Base-by-base conservation (phyloP, 2,888 invertebrate genomes). In the Formica aserva region DNA sequence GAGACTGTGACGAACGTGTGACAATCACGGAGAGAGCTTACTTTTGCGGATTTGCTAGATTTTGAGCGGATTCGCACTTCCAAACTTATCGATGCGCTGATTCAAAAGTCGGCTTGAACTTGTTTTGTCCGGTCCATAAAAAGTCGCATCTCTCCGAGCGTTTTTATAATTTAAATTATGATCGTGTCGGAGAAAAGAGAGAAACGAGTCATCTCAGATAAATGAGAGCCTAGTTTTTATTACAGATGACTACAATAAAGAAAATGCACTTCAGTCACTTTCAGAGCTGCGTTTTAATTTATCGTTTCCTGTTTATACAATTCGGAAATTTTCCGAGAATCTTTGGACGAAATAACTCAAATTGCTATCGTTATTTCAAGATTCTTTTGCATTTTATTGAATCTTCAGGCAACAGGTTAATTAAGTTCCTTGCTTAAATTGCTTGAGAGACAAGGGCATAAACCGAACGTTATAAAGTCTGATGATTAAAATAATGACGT, bases 401-500 rank as follows among this genome's bases (percentile, higher is more conserved):
- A 22, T 15, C 11, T 41, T 66, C 26, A 8, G 29, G 29, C 15
- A 48, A 67, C 29, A 29, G n/a, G 8, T 67, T 18, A 67, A 29
- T 29, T n/a, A 18, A 48, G 29, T 15, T 18, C 3, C 48, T 32
- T 11, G n/a, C 1, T 26, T 41, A 66, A n/a, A 45, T 45, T 45
- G 18, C 41, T 35, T 63, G 22, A 48, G 32, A 69, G n/a, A 52
- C n/a, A 32, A 13, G n/a, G 52, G n/a, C 11, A 26, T 15, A 71
- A 72, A 72, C 9, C 26, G 32, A 72, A 72, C 41, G 72, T 35
- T 29, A n/a, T 52, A 57, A 57, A 38, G 6, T 13, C 11, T 9
- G 57, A 38, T 72, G 18, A 32, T 69, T 69, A 72, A 72, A 57
- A 57, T 60, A 41, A 60, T 38, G 41, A 60, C n/a, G 26, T 72